These are phyloP conservation scores for Hepsetus odoe DNA, from an alignment of 2,113 vertebrate species.

Conservation along the genomic window DNA sequence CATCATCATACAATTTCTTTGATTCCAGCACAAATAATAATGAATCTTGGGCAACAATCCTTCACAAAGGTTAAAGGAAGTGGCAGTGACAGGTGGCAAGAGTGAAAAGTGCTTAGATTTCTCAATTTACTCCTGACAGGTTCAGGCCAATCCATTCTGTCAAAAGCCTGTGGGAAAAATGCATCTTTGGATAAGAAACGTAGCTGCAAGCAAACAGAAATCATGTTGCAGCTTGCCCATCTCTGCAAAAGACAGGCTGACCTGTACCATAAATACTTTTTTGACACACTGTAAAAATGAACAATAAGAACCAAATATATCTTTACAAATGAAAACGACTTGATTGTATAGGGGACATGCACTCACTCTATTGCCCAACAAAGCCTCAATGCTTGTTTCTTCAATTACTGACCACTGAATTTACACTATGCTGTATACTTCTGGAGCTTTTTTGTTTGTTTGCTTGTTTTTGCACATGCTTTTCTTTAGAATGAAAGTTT, in stretches of 20 bases:
- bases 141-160: slow-evolving; percentile 48
- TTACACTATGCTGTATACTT: too few species aligned
- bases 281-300: not conserved
- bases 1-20: not conserved
- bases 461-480: too few species aligned
- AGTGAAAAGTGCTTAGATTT: not conserved
- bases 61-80: not conserved
- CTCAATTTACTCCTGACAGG: slow-evolving; percentile 44
- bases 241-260: slow-evolving; percentile 23
- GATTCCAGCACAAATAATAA: not conserved
- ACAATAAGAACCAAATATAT: not conserved
- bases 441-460: too few species aligned
- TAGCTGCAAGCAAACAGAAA: slow-evolving; percentile 37
- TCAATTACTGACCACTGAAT: too few species aligned
- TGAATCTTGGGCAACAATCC: not conserved
- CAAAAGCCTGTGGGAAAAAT: slow-evolving; percentile 50
- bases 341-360: not conserved
- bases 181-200: slow-evolving; percentile 42
- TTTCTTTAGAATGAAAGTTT: too few species aligned
- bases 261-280: slow-evolving; percentile 9
- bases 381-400: too few species aligned
- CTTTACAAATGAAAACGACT: not conserved
- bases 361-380: too few species aligned
- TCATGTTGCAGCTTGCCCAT: slow-evolving; percentile 42
- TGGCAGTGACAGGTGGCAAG: not conserved